Conservation (phyloP, 2,888 invertebrate genomes). For the Monochamus alternatus region DNA sequence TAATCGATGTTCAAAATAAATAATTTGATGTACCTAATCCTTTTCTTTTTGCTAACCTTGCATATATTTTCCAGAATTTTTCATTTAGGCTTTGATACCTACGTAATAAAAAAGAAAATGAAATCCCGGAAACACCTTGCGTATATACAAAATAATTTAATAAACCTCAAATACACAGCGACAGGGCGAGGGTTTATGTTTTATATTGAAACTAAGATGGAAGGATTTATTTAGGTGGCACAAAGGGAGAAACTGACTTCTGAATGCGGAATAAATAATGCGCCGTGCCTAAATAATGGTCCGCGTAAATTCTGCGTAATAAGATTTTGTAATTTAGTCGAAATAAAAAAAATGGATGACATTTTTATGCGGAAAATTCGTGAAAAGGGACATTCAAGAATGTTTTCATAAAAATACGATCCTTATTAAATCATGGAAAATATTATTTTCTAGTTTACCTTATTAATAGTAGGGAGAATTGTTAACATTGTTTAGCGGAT, state of each 20-base stretch:
- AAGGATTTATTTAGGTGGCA: conserved; percentile 10
- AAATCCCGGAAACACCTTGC: conserved; percentile 23
- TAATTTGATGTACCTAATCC: too few species aligned
- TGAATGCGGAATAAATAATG: background rate
- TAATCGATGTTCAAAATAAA: background rate
- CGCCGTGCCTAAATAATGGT: background rate
- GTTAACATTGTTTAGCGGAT: too few species aligned
- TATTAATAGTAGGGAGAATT: too few species aligned
- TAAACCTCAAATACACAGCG: conserved; percentile 27
- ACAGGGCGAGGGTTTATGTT: background rate
- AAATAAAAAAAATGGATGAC: too few species aligned
- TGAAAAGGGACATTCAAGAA: too few species aligned
- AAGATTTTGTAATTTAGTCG: too few species aligned
- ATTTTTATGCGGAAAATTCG: too few species aligned
- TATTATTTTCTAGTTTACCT: too few species aligned
- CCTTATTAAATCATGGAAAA: too few species aligned
- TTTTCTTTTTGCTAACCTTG: too few species aligned
- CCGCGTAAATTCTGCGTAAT: background rate
- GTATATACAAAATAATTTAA: conserved; percentile 32
- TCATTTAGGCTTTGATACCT: conserved; percentile 4
- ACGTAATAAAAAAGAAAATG: conserved; percentile 20
- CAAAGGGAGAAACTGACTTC: background rate
- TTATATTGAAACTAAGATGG: conserved; percentile 27
- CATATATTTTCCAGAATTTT: background rate
- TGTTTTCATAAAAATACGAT: too few species aligned